Evolutionary conservation across 2,888 invertebrate species (phyloP), one percentile per base, ranked within the genome.

Genomic region (Chymomyza caudatula): DNA sequence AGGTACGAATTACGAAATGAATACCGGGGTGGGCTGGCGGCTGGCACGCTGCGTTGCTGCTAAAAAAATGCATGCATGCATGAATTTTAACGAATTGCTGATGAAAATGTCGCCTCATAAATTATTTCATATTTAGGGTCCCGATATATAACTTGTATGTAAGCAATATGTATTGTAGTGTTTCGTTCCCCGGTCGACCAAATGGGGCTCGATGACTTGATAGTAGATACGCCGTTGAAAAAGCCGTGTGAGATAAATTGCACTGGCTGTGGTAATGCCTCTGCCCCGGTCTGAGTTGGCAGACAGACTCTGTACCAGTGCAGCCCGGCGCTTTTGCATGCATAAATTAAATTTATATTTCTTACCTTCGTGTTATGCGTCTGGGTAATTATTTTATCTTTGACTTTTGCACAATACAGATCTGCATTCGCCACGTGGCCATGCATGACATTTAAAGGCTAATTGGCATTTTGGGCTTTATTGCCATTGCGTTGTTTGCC

Each of bases 81-180:
- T 78, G 85, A 78, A 75, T 84, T 87, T 87, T 86, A 86, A 88
- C 85, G 85, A 86, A 86, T 87, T 83, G 78, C 85, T 88, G 87
- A 88, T 88, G 88, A 84, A 88, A 87, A 87, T 84, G 85, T 87
- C 86, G 86, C 86, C 74, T 82, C 87, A 86, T 88, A 88, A 88
- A 88, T 88, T 86, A 88, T 85, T 82, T 86, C 82, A 77, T 86
- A 84, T 82, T 82, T 78, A 82, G 82, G 70, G 83, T 66, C 62
- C 44, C 22, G 17, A 47, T 47, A 47, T 47, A 47, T 13, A 3
- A 15, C 17, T 37, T 11, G 29, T 37, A 11, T 37, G 25, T 25
- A 25, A 25, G 25, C 25, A 25, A 25, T 25, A n/a, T n/a, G n/a
- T n/a, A n/a, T n/a, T n/a, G n/a, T 5, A 4, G 11, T 15, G 15